phyloP scores from a whole-genome alignment of 1,140 invertebrate genomes.

The Tetraneura akinire region DNA sequence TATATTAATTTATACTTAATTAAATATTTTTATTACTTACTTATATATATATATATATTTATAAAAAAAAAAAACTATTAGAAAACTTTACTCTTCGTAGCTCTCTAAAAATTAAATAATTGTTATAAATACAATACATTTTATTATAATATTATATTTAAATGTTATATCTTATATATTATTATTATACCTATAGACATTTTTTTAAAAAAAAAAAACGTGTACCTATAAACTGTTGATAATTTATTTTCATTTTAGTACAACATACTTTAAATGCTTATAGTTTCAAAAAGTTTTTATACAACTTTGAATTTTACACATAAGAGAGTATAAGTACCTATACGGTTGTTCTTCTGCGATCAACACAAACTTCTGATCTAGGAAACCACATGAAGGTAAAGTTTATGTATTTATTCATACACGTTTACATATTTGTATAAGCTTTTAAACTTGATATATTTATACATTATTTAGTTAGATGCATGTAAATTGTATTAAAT shows the following conservation, averaged over 20 bases:
- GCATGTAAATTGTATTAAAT: too few species aligned
- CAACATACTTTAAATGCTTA: conserved; percentile 22
- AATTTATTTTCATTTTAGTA: conserved; percentile 27
- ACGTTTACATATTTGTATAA: not conserved
- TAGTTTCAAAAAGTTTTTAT: not conserved
- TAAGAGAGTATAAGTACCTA: not conserved
- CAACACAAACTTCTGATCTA: conserved; percentile 32
- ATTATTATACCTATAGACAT: too few species aligned
- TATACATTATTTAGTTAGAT: not conserved
- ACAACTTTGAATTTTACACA: conserved; percentile 38
- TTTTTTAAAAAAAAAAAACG: too few species aligned
- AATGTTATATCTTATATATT: too few species aligned
- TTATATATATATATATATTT: too few species aligned
- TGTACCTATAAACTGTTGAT: not conserved
- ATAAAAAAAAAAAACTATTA: too few species aligned
- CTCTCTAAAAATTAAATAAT: conserved; percentile 1
- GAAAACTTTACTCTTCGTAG: conserved; percentile 1
- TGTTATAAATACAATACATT: too few species aligned
- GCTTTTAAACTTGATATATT: conserved; percentile 20
- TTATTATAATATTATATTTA: too few species aligned
- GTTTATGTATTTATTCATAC: conserved; percentile 28
- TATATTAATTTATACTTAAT: too few species aligned
- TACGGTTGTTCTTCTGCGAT: conserved; percentile 16
- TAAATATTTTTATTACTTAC: too few species aligned
- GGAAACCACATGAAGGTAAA: conserved; percentile 28